A percentile compares a stretch with the other conserved stretches of the same genome.
Conservation (phyloP, 1,140 invertebrate genomes). For the Oppia nitens region DNA sequence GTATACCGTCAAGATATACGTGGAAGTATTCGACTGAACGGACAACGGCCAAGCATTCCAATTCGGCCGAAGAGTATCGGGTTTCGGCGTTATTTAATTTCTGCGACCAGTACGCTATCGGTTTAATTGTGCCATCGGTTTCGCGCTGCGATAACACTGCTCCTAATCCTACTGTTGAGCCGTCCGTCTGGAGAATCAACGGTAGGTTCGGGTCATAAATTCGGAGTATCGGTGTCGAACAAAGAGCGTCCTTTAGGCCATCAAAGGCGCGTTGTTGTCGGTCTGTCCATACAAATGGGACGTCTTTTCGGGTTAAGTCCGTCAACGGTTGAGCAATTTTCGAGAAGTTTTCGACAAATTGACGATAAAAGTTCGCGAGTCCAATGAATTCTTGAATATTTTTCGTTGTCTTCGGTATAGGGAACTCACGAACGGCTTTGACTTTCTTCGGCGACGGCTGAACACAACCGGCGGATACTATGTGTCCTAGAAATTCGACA, state of each 20-base stretch:
- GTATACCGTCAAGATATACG: conserved; percentile 23
- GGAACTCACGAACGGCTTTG: conserved; percentile 15
- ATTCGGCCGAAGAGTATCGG: conserved; percentile 18
- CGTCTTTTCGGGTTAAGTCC: conserved; percentile 8
- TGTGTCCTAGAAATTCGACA: conserved; percentile 15
- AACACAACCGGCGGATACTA: conserved; percentile 15
- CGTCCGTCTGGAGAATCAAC: conserved; percentile 15
- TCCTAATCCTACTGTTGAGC: conserved; percentile 16
- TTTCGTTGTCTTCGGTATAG: conserved; percentile 18
- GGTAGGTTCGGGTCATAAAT: conserved; percentile 9
- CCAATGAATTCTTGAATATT: conserved; percentile 21
- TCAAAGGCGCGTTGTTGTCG: conserved; percentile 2
- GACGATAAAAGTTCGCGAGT: conserved; percentile 20
- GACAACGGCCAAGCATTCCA: conserved; percentile 21
- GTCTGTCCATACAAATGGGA: conserved; percentile 6
- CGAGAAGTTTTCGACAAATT: conserved; percentile 22
- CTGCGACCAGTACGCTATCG: conserved; percentile 14
- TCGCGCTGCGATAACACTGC: conserved; percentile 10
- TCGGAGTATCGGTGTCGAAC: conserved; percentile 24
- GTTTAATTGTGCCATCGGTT: conserved; percentile 4
- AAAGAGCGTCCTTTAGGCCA: conserved; percentile 13
- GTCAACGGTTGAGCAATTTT: conserved; percentile 16
- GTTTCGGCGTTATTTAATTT: conserved; percentile 14
- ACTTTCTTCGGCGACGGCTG: conserved; percentile 20
- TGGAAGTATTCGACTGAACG: conserved; percentile 22